Conservation (phyloP, 1,140 invertebrate genomes). For the Drosophila ogumai region DNA sequence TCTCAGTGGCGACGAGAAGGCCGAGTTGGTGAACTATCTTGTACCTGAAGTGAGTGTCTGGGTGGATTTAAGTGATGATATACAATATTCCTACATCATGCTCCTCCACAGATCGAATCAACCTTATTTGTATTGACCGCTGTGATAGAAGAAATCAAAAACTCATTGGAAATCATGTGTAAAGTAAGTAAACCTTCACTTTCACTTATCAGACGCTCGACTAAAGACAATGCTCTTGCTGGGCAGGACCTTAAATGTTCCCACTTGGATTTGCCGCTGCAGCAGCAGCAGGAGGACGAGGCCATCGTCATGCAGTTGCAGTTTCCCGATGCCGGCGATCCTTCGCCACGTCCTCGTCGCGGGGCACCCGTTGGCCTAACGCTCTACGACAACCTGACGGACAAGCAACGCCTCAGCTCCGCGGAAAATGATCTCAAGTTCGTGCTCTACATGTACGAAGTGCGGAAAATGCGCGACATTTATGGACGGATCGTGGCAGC, state of each 20-base stretch:
- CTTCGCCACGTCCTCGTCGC: conserved; percentile 66
- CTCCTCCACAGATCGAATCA: conserved; percentile 69
- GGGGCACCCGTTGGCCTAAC: conserved; percentile 67
- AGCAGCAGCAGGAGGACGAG: conserved; percentile 62
- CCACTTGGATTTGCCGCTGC: conserved; percentile 65
- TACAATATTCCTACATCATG: no score
- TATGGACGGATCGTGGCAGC: conserved; percentile 74
- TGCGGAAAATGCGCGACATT: conserved; percentile 79
- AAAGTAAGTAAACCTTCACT: conserved; percentile 53
- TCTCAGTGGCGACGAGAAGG: conserved; percentile 86
- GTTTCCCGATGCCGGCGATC: conserved; percentile 41
- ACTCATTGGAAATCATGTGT: conserved; percentile 78
- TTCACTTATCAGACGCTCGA: no score
- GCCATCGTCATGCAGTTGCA: conserved; percentile 64
- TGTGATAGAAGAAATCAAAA: conserved; percentile 84
- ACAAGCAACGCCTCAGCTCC: conserved; percentile 61
- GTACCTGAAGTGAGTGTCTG: conserved; percentile 86
- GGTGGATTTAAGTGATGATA: no score
- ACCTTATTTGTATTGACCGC: conserved; percentile 76
- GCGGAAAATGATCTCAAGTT: conserved; percentile 80
- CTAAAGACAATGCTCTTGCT: not conserved
- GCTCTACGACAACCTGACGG: conserved; percentile 67
- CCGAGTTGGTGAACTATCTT: conserved; percentile 88
- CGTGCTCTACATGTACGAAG: conserved; percentile 81
- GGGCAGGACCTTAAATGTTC: conserved; percentile 73